Percentiles rank a stretch among this genome's conserved stretches.
These are phyloP conservation scores for Anthoscopus minutus DNA, from an alignment of 2,113 vertebrate species.

Conservation along the genomic window DNA sequence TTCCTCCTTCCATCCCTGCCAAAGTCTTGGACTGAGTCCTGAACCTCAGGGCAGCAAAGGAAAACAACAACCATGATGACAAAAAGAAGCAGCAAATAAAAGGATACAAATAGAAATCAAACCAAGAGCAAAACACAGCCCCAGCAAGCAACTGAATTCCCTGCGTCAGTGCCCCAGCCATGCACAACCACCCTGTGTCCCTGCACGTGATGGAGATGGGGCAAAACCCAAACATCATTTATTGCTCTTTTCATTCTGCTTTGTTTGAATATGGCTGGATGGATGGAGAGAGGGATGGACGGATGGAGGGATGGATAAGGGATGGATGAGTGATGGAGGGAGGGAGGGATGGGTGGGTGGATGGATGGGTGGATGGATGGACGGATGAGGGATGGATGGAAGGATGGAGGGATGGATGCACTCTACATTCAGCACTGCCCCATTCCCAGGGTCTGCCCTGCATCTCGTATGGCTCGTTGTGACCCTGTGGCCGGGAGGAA, in stretches of 20 bases:
- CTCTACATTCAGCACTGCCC: too few relatives aligned
- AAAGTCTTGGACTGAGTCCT: neutral
- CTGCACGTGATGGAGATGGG: fast-evolving
- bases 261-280: neutral
- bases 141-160: neutral
- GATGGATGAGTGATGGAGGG: neutral
- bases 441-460: too few relatives aligned
- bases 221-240: neutral
- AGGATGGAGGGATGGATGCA: too few relatives aligned
- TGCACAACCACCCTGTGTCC: neutral
- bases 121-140: neutral
- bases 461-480: neutral
- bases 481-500: too few relatives aligned
- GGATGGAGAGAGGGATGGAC: neutral
- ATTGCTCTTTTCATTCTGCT: neutral
- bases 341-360: neutral
- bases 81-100: neutral
- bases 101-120: neutral
- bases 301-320: neutral
- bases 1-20: neutral
- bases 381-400: neutral
- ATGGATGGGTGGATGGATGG: too few relatives aligned
- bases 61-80: neutral
- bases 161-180: neutral
- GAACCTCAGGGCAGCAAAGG: neutral